Evolutionary conservation across 2,113 vertebrate genomes (phyloP), one percentile per base, ranked within the genome.

Genomic region (Sardina pilchardus): DNA sequence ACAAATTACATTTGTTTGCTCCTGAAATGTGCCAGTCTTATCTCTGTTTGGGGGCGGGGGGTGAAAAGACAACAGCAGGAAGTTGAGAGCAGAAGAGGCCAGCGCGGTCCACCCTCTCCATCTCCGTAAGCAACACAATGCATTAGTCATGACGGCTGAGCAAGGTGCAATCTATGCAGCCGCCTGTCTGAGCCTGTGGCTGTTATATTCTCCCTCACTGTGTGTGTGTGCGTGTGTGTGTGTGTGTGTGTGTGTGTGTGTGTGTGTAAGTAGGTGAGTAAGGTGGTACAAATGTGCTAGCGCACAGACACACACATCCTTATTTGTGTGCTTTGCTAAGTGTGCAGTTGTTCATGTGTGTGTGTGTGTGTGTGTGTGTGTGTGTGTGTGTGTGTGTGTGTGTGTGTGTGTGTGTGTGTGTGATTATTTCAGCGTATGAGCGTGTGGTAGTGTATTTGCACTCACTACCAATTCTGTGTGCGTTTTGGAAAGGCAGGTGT

Each of bases 401-500:
- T 71, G 63, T 21, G 47, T 88, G 80, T n/a, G 36, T 84, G 34
- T 2, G n/a, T 71, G 63, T 21, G 47, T 88, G 80, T n/a, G 36
- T 84, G 34, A 1, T 14, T 78, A 3, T 78, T 88, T 86, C 89
- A 34, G 71, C 39, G 34, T 34, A 36, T 78, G 30, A 16, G 26
- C 17, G 71, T 17, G 34, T 36, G 30, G 26, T 36, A 36, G 71
- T 17, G 16, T 78, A 17, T 78, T 16, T 34, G 10, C 4, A 44
- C 56, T 89, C 84, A 90, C 82, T 85, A 88, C 90, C 84, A 80
- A 88, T 71, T 82, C 80, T 4, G 75, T 83, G 88, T 85, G 88
- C 87, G 90, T 90, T 89, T 84, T 84, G 90, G 39, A 17, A 89
- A 90, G 90, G 91, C 91, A 91, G 91, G 91, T 93, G 91, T 90